Percentiles rank a stretch among this genome's conserved stretches.
Conservation (phyloP, 1,140 invertebrate species). For the Drosophila arawakana region DNA sequence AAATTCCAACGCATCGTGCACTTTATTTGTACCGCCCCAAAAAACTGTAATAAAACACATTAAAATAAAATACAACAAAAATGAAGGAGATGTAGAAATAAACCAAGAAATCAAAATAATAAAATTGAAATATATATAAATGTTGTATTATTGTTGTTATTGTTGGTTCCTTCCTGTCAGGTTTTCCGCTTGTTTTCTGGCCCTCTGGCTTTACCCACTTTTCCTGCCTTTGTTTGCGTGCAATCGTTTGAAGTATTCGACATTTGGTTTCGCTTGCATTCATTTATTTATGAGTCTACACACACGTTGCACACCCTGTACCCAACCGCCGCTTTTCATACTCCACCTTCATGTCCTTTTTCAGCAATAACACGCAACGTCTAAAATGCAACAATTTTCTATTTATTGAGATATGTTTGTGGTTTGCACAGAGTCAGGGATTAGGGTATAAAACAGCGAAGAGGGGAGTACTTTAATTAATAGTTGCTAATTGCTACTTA, state of each 20-base stretch:
- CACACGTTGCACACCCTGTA: neutral
- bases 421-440: too few species aligned
- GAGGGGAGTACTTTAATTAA: constrained; percentile 1
- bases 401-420: neutral
- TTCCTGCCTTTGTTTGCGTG: constrained; percentile 13
- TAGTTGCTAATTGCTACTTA: constrained; percentile 18
- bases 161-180: constrained; percentile 18
- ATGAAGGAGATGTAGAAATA: constrained; percentile 17
- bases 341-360: neutral
- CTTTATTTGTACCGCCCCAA: constrained; percentile 25
- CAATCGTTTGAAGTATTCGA: constrained; percentile 16
- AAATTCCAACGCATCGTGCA: constrained; percentile 39
- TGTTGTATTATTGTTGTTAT: constrained; percentile 8
- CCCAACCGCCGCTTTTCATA: neutral
- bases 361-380: neutral
- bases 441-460: neutral
- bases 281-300: constrained; percentile 43
- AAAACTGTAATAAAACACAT: constrained; percentile 51
- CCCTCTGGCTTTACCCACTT: neutral
- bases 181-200: neutral
- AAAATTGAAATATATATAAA: constrained; percentile 27
- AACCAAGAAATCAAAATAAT: constrained; percentile 8
- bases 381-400: constrained; percentile 14
- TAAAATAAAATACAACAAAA: constrained; percentile 34
- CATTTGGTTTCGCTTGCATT: constrained; percentile 33